Percentiles rank a stretch among this genome's conserved stretches.
These are phyloP conservation scores for Asarcornis scutulata DNA, from an alignment of 2,113 vertebrate genomes.

Conservation along the genomic window DNA sequence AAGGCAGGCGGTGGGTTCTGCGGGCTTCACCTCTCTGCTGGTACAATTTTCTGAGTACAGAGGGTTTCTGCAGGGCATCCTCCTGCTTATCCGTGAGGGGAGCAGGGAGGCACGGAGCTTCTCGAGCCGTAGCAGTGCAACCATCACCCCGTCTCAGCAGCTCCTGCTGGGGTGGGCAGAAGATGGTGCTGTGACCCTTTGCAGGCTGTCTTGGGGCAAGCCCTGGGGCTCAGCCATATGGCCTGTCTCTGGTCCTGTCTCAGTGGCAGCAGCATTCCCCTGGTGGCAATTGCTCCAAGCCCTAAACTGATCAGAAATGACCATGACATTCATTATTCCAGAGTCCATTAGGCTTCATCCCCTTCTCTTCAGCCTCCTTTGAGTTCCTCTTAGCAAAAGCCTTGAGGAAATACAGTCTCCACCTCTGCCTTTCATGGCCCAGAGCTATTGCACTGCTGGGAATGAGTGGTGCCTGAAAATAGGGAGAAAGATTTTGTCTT, in stretches of 20 bases:
- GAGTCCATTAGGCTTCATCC: not conserved
- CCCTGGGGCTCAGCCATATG: not conserved
- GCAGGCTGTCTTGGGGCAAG: not conserved
- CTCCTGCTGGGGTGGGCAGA: not conserved
- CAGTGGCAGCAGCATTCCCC: not conserved
- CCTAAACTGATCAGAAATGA: not conserved
- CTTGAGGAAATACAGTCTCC: not conserved
- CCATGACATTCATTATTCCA: not conserved
- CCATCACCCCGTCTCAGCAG: too few species aligned
- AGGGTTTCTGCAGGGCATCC: not conserved
- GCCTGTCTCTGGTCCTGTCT: not conserved
- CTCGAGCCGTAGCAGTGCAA: not conserved
- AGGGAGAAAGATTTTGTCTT: not conserved
- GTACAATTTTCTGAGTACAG: accelerated
- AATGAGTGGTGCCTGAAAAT: not conserved
- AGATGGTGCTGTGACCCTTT: not conserved
- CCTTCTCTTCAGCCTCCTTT: not conserved
- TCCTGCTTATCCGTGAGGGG: not conserved
- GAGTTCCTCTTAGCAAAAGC: not conserved
- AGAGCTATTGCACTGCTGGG: not conserved
- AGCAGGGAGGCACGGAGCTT: not conserved
- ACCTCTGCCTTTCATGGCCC: not conserved
- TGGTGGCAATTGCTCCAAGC: not conserved
- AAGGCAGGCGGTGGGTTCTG: not conserved
- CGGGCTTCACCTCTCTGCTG: not conserved